Percentiles rank a stretch among this genome's conserved stretches.
These are phyloP conservation scores for Crioceris asparagi DNA, from an alignment of 2,888 invertebrate species.

Conservation along the genomic window DNA sequence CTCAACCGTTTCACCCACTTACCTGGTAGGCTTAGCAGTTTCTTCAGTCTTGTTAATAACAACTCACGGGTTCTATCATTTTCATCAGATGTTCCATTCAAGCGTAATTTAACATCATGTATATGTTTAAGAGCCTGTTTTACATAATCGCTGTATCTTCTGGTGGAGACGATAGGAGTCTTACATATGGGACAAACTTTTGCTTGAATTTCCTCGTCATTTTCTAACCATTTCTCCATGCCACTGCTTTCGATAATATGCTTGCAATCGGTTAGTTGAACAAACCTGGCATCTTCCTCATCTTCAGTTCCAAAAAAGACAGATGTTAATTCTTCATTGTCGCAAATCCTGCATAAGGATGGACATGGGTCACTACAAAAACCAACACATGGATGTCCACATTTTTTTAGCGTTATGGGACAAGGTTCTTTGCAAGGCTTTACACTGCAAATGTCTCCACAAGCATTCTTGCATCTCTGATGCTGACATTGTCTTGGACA, in stretches of 20 bases:
- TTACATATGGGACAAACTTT: constrained; percentile 23
- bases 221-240: constrained; percentile 24
- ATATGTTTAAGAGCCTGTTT: no score
- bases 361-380: constrained; percentile 55
- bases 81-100: no score
- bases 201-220: constrained; percentile 24
- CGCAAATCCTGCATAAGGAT: constrained; percentile 22
- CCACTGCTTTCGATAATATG: constrained; percentile 24
- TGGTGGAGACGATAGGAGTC: constrained; percentile 22
- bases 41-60: no score
- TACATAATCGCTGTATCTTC: constrained; percentile 23
- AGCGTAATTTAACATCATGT: no score
- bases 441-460: constrained; percentile 40
- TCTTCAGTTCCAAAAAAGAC: constrained; percentile 26
- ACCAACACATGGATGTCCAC: constrained; percentile 56
- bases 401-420: constrained; percentile 29
- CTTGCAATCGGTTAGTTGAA: constrained; percentile 25
- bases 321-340: constrained; percentile 28
- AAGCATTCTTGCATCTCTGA: constrained; percentile 38
- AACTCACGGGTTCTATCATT: no score
- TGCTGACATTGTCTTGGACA: constrained; percentile 39
- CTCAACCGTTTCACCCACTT: no score
- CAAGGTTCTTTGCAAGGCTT: constrained; percentile 41
- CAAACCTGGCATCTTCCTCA: constrained; percentile 24
- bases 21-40: no score